Conservation (phyloP, 2,113 vertebrate species). For the Lates calcarifer region DNA sequence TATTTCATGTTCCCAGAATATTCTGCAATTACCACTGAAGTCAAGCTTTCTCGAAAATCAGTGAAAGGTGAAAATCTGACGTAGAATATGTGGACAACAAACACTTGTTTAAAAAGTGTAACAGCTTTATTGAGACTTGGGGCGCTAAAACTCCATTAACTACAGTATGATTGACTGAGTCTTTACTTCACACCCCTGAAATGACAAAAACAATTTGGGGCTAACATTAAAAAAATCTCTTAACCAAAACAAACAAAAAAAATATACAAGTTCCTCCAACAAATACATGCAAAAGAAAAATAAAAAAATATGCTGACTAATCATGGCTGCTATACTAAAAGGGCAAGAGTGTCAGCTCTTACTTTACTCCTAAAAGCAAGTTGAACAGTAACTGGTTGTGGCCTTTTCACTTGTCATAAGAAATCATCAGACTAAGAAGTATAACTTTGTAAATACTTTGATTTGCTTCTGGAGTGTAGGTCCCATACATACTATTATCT, state of each 20-base stretch:
- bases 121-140: slow-evolving; percentile 77
- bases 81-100: slow-evolving; percentile 2
- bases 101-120: slow-evolving; percentile 59
- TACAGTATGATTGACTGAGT: slow-evolving; percentile 58
- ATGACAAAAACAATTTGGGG: slow-evolving; percentile 36
- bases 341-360: slow-evolving; percentile 38
- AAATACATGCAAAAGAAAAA: slow-evolving; percentile 66
- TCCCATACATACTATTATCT: slow-evolving; percentile 67
- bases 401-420: slow-evolving; percentile 18
- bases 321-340: slow-evolving; percentile 60
- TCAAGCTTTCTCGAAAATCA: neutral
- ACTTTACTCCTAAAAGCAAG: slow-evolving; percentile 29
- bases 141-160: slow-evolving; percentile 63
- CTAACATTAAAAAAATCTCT: slow-evolving; percentile 23
- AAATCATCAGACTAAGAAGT: slow-evolving; percentile 61
- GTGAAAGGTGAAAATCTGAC: neutral
- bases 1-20: neutral
- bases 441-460: slow-evolving; percentile 60
- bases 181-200: slow-evolving; percentile 51
- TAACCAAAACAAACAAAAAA: slow-evolving; percentile 52
- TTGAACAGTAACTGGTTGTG: neutral
- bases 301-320: slow-evolving; percentile 43
- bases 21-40: neutral
- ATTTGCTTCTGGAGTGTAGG: slow-evolving; percentile 57
- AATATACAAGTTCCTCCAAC: slow-evolving; percentile 53